Percentiles rank a stretch among this genome's conserved stretches.
These are phyloP conservation scores for Enteromius treurensis DNA, from an alignment of 2,797 vertebrate genomes.

Conservation along the genomic window DNA sequence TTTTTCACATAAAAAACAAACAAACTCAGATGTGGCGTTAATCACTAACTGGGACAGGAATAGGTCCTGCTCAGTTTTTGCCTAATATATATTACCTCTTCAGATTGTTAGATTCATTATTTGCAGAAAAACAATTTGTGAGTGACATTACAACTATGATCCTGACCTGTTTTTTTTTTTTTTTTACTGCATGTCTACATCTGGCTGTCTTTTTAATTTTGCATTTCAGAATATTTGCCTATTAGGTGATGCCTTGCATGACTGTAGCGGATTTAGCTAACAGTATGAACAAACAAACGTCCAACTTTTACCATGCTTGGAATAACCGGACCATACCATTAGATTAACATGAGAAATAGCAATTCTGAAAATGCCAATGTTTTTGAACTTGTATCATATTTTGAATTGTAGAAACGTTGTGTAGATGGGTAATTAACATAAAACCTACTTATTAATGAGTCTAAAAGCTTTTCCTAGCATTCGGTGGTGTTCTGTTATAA, in stretches of 20 bases:
- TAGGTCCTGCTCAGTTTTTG: background rate
- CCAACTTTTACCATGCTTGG: background rate
- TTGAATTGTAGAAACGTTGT: background rate
- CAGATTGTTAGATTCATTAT: slow-evolving; percentile 8
- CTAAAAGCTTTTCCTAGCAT: background rate
- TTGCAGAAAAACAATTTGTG: background rate
- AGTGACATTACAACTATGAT: background rate
- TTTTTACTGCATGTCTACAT: background rate
- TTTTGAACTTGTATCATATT: background rate
- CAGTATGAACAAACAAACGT: background rate
- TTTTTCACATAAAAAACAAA: background rate
- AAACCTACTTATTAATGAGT: background rate
- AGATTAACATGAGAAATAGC: background rate
- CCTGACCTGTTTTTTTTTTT: background rate
- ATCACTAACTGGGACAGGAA: no score
- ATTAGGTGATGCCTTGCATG: slow-evolving; percentile 11
- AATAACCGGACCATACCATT: background rate
- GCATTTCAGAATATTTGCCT: background rate
- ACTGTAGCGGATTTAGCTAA: slow-evolving; percentile 12
- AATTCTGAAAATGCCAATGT: slow-evolving; percentile 10
- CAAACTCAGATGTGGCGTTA: no score
- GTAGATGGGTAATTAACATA: slow-evolving; percentile 3
- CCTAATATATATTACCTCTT: background rate
- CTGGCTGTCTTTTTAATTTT: background rate
- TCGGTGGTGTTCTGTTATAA: background rate